A percentile compares a stretch with the other conserved stretches of the same genome.
These are phyloP conservation scores for Channallabes apus DNA, from an alignment of 2,797 vertebrate species.

Conservation along the genomic window DNA sequence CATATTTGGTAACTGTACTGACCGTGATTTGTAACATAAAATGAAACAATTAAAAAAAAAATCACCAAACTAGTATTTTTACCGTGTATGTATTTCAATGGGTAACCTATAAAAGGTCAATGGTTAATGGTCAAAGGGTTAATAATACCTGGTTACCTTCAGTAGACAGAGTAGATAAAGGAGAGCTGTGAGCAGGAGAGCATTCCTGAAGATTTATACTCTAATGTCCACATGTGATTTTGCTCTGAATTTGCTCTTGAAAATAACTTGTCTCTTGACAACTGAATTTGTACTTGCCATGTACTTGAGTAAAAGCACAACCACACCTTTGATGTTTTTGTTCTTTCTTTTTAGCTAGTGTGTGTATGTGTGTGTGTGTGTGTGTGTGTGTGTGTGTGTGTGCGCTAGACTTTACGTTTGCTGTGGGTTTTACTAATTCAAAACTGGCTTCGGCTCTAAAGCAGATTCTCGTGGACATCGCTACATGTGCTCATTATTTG, in stretches of 20 bases:
- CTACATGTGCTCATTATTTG: constrained; percentile 26
- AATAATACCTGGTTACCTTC: neutral
- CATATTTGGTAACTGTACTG: too few relatives aligned
- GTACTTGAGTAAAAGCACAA: neutral
- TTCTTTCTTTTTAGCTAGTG: neutral
- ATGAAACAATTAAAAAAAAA: too few relatives aligned
- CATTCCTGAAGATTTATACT: neutral
- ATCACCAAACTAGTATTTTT: too few relatives aligned
- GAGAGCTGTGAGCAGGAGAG: neutral
- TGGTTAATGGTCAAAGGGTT: too few relatives aligned
- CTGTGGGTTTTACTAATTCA: neutral
- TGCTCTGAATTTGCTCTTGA: neutral
- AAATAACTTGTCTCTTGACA: neutral
- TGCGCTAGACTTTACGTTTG: neutral
- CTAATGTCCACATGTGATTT: neutral
- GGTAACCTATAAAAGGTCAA: too few relatives aligned
- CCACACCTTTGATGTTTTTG: constrained; percentile 7
- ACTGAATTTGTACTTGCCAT: constrained; percentile 11
- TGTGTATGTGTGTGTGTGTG: neutral
- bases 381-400: neutral
- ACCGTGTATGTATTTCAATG: too few relatives aligned
- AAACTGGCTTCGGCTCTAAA: constrained; percentile 11
- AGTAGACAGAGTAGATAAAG: neutral
- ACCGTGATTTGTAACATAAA: too few relatives aligned
- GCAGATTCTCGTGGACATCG: neutral